A percentile compares a stretch with the other conserved stretches of the same genome.
phyloP scores from a whole-genome alignment of 2,888 invertebrate species.

The Molanna angustata region DNA sequence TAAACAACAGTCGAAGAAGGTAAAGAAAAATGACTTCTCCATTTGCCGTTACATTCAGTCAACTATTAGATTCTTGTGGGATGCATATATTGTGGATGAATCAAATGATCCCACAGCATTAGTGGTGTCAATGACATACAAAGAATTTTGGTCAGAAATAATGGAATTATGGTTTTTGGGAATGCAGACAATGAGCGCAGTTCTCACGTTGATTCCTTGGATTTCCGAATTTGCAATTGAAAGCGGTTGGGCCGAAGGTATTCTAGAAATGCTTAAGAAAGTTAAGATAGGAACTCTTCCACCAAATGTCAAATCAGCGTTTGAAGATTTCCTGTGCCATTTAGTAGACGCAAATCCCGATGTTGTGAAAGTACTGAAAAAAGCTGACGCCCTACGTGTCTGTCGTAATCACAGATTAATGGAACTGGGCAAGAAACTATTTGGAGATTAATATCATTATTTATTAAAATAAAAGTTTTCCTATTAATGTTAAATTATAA shows the following conservation, averaged over 20 bases:
- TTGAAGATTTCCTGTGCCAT: conserved; percentile 85
- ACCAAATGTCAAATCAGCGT: conserved; percentile 83
- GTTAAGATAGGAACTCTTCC: conserved; percentile 80
- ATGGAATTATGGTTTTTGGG: conserved; percentile 92
- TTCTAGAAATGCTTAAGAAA: conserved; percentile 75
- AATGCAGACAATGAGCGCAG: conserved; percentile 87
- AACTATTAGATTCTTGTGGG: conserved; percentile 88
- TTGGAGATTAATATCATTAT: conserved; percentile 66
- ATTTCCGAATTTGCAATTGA: conserved; percentile 88
- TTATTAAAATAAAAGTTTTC: too few relatives aligned
- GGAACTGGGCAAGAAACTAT: conserved; percentile 84
- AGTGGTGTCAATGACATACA: conserved; percentile 82
- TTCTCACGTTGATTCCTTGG: conserved; percentile 81
- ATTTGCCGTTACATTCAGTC: conserved; percentile 87
- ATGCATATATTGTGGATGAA: conserved; percentile 87
- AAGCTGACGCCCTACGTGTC: conserved; percentile 77
- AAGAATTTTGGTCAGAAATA: conserved; percentile 85
- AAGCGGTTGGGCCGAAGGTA: conserved; percentile 92
- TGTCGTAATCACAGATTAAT: conserved; percentile 85
- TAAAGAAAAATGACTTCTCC: conserved; percentile 85
- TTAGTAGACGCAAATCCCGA: conserved; percentile 76
- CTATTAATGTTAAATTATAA: too few relatives aligned
- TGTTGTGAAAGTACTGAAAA: conserved; percentile 74
- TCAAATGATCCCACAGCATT: conserved; percentile 78
- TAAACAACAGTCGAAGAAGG: conserved; percentile 78